Percentiles rank a stretch among this genome's conserved stretches.
phyloP scores from a whole-genome alignment of 2,888 invertebrate species.

The Himalopsyche tibetana region DNA sequence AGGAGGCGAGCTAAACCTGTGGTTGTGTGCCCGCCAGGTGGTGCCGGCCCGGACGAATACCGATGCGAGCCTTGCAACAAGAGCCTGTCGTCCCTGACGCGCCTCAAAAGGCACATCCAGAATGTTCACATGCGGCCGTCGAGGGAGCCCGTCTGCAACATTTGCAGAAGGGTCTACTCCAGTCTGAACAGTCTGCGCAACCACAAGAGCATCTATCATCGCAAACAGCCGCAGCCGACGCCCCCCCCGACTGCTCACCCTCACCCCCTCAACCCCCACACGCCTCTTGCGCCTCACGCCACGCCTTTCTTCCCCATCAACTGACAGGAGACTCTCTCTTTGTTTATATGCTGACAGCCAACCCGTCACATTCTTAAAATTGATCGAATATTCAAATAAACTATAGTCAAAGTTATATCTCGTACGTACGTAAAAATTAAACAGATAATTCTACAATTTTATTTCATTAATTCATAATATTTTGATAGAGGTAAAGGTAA shows the following conservation, averaged over 20 bases:
- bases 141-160: conserved; percentile 93
- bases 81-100: conserved; percentile 90
- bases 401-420: not conserved
- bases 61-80: conserved; percentile 95
- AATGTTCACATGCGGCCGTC: conserved; percentile 94
- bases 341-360: conserved; percentile 55
- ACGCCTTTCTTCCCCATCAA: conserved; percentile 67
- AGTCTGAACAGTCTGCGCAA: conserved; percentile 93
- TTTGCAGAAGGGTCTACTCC: conserved; percentile 94
- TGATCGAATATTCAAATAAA: not conserved
- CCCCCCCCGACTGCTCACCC: conserved; percentile 71
- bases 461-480: no score
- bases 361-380: conserved; percentile 18
- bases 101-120: conserved; percentile 93
- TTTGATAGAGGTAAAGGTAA: no score
- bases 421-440: no score
- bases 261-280: conserved; percentile 75
- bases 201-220: conserved; percentile 95
- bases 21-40: conserved; percentile 76
- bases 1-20: conserved; percentile 60
- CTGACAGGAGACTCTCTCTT: conserved; percentile 57
- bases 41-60: conserved; percentile 89
- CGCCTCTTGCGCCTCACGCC: conserved; percentile 60
- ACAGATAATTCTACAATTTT: no score
- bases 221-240: conserved; percentile 85